Evolutionary conservation across 2,888 invertebrate species (phyloP).

Genomic region (Drosophila longiperda): DNA sequence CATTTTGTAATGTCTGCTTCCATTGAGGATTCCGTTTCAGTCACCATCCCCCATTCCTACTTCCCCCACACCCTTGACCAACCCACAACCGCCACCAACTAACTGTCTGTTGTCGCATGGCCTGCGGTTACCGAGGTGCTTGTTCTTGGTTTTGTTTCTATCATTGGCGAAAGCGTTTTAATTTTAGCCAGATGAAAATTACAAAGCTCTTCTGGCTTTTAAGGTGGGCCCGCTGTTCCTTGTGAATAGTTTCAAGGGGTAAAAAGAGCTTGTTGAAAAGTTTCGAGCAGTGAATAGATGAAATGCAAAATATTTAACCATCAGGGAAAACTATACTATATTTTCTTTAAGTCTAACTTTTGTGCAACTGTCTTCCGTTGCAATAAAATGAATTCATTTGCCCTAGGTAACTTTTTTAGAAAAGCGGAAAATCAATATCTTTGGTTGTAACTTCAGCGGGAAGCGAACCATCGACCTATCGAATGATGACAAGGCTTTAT

Average conservation of each 20-base stretch:
- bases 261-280: conserved; percentile 4
- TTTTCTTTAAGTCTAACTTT: background rate
- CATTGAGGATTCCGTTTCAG: conserved; percentile 17
- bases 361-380: background rate
- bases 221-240: background rate
- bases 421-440: background rate
- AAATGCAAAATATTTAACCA: background rate
- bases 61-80: background rate
- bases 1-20: conserved; percentile 32
- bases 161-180: conserved; percentile 18
- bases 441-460: background rate
- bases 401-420: background rate
- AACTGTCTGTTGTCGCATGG: conserved; percentile 31
- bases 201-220: conserved; percentile 13
- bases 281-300: background rate
- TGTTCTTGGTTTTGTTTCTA: conserved; percentile 15
- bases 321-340: background rate
- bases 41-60: background rate
- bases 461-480: background rate
- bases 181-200: conserved; percentile 1
- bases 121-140: conserved; percentile 41
- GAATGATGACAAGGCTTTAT: background rate
- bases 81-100: background rate
- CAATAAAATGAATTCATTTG: background rate
- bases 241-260: conserved; percentile 4